These are phyloP conservation scores for Toxotes lorentzi DNA, from an alignment of 2,797 vertebrate genomes.

Conservation along the genomic window DNA sequence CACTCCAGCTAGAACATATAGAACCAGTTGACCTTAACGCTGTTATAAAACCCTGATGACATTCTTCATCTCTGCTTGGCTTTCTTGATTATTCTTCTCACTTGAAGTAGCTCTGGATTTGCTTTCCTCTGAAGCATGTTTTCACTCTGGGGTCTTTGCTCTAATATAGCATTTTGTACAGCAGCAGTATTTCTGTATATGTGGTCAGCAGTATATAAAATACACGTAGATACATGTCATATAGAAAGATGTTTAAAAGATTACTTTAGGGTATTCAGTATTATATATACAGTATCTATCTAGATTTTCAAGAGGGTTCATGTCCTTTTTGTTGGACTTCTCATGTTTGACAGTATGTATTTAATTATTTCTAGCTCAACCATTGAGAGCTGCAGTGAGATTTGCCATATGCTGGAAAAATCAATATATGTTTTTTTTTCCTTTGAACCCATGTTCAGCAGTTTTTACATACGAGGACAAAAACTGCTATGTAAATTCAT, in stretches of 20 bases:
- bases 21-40: slow-evolving; percentile 18
- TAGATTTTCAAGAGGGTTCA: no score
- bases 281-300: no score
- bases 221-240: no score
- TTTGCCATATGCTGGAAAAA: no score
- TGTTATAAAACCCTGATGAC: slow-evolving; percentile 14
- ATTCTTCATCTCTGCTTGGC: neutral
- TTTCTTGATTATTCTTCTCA: neutral
- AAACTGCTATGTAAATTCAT: no score
- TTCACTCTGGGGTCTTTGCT: neutral
- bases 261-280: neutral
- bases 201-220: neutral
- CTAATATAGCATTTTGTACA: neutral
- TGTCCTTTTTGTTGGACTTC: no score
- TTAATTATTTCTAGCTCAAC: no score
- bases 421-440: no score
- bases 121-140: slow-evolving; percentile 3
- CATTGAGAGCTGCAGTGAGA: no score
- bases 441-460: no score
- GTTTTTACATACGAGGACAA: no score
- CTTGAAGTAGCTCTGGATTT: slow-evolving; percentile 7
- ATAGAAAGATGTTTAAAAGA: neutral
- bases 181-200: neutral
- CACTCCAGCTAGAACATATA: neutral
- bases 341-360: no score